These are phyloP conservation scores for Echiichthys vipera DNA, from an alignment of 2,797 vertebrate species.

Conservation along the genomic window DNA sequence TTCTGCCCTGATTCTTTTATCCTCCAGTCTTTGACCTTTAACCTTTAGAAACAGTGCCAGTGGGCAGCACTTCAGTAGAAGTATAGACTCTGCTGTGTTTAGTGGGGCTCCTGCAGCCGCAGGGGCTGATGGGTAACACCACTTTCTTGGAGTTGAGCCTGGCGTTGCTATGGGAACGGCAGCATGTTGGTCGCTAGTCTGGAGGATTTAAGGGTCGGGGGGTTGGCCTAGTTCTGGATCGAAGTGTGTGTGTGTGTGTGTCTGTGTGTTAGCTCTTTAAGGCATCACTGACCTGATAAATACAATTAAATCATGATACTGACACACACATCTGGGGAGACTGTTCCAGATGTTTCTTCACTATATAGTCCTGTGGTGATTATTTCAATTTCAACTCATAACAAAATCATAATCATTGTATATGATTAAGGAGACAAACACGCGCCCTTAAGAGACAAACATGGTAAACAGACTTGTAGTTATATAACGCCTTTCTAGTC, in stretches of 20 bases:
- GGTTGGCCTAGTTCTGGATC: constrained; percentile 65
- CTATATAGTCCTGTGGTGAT: neutral
- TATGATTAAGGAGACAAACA: neutral
- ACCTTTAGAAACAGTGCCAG: neutral
- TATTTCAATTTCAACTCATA: neutral
- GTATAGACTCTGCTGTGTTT: neutral
- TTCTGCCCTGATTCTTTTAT: constrained; percentile 3
- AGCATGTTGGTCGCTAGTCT: constrained; percentile 49
- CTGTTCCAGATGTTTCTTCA: constrained; percentile 4
- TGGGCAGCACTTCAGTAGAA: constrained; percentile 10
- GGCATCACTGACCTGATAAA: constrained; percentile 69
- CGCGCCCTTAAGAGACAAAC: too few relatives aligned
- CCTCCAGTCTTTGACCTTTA: constrained; percentile 22
- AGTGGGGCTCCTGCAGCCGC: constrained; percentile 31
- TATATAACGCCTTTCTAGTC: too few relatives aligned
- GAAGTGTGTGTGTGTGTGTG: constrained; percentile 21
- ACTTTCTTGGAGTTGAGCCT: constrained; percentile 63
- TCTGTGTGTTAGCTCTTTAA: constrained; percentile 26
- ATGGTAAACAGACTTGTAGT: too few relatives aligned
- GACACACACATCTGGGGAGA: constrained; percentile 22
- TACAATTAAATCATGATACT: constrained; percentile 48
- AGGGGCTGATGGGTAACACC: constrained; percentile 50
- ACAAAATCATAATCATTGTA: too few relatives aligned
- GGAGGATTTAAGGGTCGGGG: constrained; percentile 53
- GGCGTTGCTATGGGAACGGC: constrained; percentile 62